Evolutionary conservation across 2,888 invertebrate genomes (phyloP).

Genomic region (Serrognathus titanus): DNA sequence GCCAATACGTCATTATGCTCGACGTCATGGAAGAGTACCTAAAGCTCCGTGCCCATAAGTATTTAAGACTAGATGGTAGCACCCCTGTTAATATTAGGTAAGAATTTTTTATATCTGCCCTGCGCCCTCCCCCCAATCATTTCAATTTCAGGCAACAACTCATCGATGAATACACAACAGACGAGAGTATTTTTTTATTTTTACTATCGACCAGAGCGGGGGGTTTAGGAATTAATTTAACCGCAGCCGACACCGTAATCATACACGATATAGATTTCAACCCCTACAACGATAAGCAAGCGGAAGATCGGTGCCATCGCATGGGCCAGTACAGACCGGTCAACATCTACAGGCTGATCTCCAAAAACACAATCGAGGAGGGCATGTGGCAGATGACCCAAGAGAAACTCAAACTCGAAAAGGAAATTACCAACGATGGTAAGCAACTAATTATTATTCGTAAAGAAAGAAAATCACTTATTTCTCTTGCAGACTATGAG

Average conservation of each 20-base stretch:
- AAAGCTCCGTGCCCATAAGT: conserved; percentile 67
- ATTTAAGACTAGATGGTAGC: conserved; percentile 82
- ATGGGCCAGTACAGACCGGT: conserved; percentile 82
- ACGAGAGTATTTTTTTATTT: conserved; percentile 81
- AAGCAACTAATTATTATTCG: conserved; percentile 10
- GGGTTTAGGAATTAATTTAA: conserved; percentile 92
- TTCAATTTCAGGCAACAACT: conserved; percentile 70
- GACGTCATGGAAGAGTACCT: conserved; percentile 90
- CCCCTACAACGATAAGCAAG: conserved; percentile 97
- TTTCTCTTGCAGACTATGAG: conserved; percentile 60
- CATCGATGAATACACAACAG: conserved; percentile 83
- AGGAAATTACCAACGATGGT: conserved; percentile 69
- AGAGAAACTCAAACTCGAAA: conserved; percentile 87
- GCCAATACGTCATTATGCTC: conserved; percentile 94
- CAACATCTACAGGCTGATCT: conserved; percentile 78
- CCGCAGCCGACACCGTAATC: conserved; percentile 91
- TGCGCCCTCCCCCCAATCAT: not conserved
- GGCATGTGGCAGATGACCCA: conserved; percentile 86
- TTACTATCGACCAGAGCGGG: conserved; percentile 91
- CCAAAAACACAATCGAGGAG: conserved; percentile 87
- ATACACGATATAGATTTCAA: conserved; percentile 98
- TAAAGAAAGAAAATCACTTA: not conserved
- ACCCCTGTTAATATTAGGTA: conserved; percentile 81
- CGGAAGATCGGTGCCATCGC: conserved; percentile 84
- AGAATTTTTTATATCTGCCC: conserved; percentile 9